Conservation (phyloP, 2,888 invertebrate species). For the Conchocele bisecta region DNA sequence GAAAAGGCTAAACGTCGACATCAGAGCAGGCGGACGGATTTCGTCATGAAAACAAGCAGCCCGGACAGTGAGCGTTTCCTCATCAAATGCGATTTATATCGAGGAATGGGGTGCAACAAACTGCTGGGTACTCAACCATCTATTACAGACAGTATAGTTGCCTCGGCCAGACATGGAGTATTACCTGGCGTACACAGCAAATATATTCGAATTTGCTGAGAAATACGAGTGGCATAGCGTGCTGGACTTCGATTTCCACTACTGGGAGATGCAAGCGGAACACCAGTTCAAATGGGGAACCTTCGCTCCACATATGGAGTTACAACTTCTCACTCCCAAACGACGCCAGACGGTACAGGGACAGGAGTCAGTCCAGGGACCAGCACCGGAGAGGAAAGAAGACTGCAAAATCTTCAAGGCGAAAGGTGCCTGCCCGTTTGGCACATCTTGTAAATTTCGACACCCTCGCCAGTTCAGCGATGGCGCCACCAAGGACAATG, state of each 20-base stretch:
- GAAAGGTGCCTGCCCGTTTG: slow-evolving; percentile 30
- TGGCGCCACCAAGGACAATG: not conserved
- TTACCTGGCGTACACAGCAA: slow-evolving; percentile 36
- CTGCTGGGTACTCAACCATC: slow-evolving; percentile 20
- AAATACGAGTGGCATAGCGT: slow-evolving; percentile 36
- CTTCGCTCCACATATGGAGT: slow-evolving; percentile 36
- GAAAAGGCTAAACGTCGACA: too few species aligned
- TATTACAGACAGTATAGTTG: not conserved
- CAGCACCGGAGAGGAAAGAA: not conserved
- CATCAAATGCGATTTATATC: too few species aligned
- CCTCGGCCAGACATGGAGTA: slow-evolving; percentile 20
- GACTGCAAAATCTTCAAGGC: slow-evolving; percentile 32
- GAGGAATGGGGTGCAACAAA: slow-evolving; percentile 32
- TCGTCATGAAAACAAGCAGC: too few species aligned
- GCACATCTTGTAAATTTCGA: slow-evolving; percentile 11
- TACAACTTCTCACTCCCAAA: slow-evolving; percentile 20
- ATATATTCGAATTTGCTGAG: slow-evolving; percentile 38
- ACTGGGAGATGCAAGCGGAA: slow-evolving; percentile 27
- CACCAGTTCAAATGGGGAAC: slow-evolving; percentile 33
- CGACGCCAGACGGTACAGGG: too few species aligned
- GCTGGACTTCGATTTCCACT: slow-evolving; percentile 19
- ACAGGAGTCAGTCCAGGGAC: not conserved
- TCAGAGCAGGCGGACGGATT: too few species aligned
- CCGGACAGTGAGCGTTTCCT: too few species aligned
- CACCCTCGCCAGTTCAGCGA: not conserved